Evolutionary conservation across 1,140 invertebrate species (phyloP).

Genomic region (Solen grandis): DNA sequence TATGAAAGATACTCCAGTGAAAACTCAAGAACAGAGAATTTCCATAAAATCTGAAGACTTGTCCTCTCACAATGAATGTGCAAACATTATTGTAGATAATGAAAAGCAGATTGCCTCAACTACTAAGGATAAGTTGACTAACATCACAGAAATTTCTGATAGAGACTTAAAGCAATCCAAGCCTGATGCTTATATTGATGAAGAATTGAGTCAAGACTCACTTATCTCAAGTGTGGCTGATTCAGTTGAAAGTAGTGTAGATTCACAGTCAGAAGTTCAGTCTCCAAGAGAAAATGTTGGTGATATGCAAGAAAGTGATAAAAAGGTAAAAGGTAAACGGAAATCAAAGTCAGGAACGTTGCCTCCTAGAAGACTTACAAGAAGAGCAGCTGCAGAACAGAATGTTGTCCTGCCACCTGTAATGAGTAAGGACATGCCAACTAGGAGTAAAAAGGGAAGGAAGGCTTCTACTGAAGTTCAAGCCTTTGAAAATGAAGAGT

Average conservation of each 20-base stretch:
- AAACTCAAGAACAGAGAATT: too few species aligned
- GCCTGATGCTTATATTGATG: not conserved
- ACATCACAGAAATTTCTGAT: too few species aligned
- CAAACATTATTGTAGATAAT: too few species aligned
- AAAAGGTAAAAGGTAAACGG: not conserved
- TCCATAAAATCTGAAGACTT: too few species aligned
- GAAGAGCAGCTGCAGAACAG: constrained; percentile 38
- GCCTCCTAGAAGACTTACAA: constrained; percentile 24
- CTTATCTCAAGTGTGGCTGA: not conserved
- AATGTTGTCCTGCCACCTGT: constrained; percentile 46
- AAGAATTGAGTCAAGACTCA: constrained; percentile 1
- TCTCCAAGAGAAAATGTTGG: not conserved
- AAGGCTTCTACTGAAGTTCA: too few species aligned
- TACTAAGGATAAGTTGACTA: too few species aligned
- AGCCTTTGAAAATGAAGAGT: constrained; percentile 49
- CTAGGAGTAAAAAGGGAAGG: constrained; percentile 2
- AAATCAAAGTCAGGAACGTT: not conserved
- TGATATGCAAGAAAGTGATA: not conserved
- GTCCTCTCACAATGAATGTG: too few species aligned
- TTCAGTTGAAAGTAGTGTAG: not conserved
- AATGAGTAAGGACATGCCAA: constrained; percentile 41
- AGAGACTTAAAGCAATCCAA: too few species aligned
- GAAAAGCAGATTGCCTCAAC: too few species aligned
- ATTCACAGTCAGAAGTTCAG: not conserved
- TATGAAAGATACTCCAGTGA: too few species aligned